Evolutionary conservation across 92 coral and sea anemone species (phyloP).

Genomic region (Epizoanthus rinbou): DNA sequence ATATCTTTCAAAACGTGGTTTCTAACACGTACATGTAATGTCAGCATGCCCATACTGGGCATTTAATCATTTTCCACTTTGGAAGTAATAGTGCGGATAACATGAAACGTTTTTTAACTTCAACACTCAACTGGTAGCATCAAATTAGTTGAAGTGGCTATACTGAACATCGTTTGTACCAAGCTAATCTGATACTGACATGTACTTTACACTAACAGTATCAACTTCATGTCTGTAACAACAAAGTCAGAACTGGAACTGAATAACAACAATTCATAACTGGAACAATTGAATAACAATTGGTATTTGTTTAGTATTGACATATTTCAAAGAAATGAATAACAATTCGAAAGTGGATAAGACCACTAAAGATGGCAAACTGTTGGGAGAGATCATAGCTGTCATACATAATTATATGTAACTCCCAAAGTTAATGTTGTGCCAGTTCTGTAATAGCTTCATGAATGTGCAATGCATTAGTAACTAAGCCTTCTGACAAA

Average conservation of each 20-base stretch:
- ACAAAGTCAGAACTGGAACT: conserved; percentile 3
- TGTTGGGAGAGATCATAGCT: conserved; percentile 25
- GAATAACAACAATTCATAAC: conserved; percentile 27
- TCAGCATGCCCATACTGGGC: conserved; percentile 38
- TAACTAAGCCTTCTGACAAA: conserved; percentile 34
- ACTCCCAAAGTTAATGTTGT: conserved; percentile 1
- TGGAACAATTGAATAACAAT: conserved; percentile 27
- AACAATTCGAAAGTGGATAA: conserved; percentile 2
- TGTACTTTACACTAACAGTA: conserved; percentile 14
- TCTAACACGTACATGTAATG: not conserved
- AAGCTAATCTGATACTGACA: conserved; percentile 34
- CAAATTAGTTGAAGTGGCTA: conserved; percentile 34
- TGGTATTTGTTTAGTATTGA: too few relatives aligned
- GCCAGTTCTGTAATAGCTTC: conserved; percentile 32
- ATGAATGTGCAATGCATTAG: conserved; percentile 24
- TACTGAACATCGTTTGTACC: conserved; percentile 20
- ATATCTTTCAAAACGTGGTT: conserved; percentile 17
- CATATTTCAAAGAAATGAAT: too few relatives aligned
- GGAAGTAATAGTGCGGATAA: conserved; percentile 27
- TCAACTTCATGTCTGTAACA: conserved; percentile 18
- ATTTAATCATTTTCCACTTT: conserved; percentile 29
- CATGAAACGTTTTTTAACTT: conserved; percentile 17
- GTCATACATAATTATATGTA: conserved; percentile 29
- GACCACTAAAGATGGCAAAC: conserved; percentile 37
- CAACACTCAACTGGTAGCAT: conserved; percentile 31